Conservation (phyloP, 92 coral and sea anemone species). For the Epizoanthus ramosus region DNA sequence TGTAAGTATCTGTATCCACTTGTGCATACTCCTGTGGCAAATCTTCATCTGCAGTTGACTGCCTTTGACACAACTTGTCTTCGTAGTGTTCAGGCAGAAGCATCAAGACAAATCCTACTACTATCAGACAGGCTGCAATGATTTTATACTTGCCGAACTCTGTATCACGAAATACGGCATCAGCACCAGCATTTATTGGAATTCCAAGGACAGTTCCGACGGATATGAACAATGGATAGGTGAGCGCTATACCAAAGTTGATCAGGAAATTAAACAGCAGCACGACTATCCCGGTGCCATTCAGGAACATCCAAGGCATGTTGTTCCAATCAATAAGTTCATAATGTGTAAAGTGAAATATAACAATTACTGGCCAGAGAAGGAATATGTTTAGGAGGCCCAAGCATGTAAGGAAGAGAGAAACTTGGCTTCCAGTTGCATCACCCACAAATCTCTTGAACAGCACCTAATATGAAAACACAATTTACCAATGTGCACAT, state of each 20-base stretch:
- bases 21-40: constrained; percentile 5
- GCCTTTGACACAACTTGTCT: constrained; percentile 26
- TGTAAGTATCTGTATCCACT: neutral
- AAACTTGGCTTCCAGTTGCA: constrained; percentile 73
- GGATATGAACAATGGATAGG: constrained; percentile 88
- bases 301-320: constrained; percentile 81
- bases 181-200: constrained; percentile 85
- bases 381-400: constrained; percentile 66
- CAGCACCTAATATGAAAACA: constrained; percentile 48
- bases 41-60: neutral
- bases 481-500: too few species aligned
- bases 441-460: constrained; percentile 73
- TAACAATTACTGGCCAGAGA: constrained; percentile 77
- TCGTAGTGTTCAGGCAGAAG: constrained; percentile 55
- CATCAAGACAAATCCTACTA: constrained; percentile 73
- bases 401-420: constrained; percentile 76
- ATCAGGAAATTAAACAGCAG: constrained; percentile 76
- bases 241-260: constrained; percentile 90
- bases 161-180: constrained; percentile 70
- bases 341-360: constrained; percentile 73
- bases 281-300: constrained; percentile 67
- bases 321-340: constrained; percentile 69
- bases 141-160: constrained; percentile 68
- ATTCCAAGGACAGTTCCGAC: constrained; percentile 91
- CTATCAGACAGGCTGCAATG: constrained; percentile 69